These are phyloP conservation scores for Anabas testudineus DNA, from an alignment of 2,797 vertebrate species.

Conservation along the genomic window DNA sequence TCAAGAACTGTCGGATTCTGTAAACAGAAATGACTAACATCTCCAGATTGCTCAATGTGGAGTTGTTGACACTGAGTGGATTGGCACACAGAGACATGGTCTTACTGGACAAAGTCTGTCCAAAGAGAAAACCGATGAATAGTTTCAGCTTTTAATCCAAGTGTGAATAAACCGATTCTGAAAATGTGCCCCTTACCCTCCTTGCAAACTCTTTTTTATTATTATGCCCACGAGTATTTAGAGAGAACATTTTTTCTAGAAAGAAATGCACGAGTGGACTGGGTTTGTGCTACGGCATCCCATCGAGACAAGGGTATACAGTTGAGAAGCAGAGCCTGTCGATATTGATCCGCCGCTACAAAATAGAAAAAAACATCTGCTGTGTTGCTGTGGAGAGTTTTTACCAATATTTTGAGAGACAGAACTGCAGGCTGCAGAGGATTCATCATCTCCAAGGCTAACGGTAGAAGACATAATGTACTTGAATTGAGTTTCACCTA, in stretches of 20 bases:
- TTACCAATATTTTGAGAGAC: slow-evolving; percentile 10
- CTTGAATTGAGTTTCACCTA: background rate
- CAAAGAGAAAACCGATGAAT: slow-evolving; percentile 23
- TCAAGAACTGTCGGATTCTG: background rate
- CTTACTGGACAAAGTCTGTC: background rate
- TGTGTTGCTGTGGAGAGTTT: slow-evolving; percentile 15
- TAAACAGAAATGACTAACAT: background rate
- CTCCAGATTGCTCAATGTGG: background rate
- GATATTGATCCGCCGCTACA: slow-evolving; percentile 24
- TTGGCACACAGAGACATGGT: background rate
- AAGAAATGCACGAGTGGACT: slow-evolving; percentile 5
- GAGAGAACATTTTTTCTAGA: slow-evolving; percentile 17
- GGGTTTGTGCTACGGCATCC: slow-evolving; percentile 16
- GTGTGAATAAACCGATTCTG: slow-evolving; percentile 1
- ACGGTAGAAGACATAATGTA: background rate
- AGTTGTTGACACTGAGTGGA: background rate
- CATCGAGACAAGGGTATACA: background rate
- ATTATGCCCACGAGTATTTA: background rate
- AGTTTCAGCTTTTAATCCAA: slow-evolving; percentile 11
- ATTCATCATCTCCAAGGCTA: slow-evolving; percentile 19
- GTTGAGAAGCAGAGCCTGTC: slow-evolving; percentile 34
- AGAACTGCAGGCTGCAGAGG: slow-evolving; percentile 7
- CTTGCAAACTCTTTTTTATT: slow-evolving; percentile 1
- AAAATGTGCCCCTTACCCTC: background rate
- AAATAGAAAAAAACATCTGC: slow-evolving; percentile 3